Conservation (phyloP, 2,797 vertebrate genomes). For the Phyllotis vaccarum region DNA sequence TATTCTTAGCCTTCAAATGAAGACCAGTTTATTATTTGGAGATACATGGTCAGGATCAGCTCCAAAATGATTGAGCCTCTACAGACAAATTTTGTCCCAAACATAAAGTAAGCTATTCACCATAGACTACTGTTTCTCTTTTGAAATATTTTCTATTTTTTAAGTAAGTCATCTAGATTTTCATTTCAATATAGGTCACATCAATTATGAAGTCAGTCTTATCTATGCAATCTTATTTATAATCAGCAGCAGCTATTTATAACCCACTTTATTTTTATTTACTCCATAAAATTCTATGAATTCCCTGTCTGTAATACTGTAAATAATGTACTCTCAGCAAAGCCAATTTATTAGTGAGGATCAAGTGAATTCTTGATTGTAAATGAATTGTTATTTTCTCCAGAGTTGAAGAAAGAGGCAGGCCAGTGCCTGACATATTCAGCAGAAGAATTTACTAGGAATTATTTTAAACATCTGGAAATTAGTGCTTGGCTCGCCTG, state of each 20-base stretch:
- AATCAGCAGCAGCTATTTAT: background rate
- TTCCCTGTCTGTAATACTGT: background rate
- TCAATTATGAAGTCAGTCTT: background rate
- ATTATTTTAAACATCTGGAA: conserved; percentile 30
- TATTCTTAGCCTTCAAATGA: background rate
- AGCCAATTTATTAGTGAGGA: background rate
- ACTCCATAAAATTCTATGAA: background rate
- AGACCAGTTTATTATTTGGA: background rate
- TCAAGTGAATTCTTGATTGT: background rate
- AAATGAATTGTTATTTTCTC: conserved; percentile 6
- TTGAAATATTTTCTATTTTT: conserved; percentile 18
- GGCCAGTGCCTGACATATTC: background rate
- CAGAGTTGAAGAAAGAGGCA: background rate
- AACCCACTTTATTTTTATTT: conserved; percentile 11
- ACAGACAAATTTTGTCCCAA: too few species aligned
- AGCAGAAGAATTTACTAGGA: background rate
- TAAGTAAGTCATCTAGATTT: background rate
- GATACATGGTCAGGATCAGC: background rate
- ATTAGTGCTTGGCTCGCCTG: background rate
- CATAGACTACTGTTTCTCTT: background rate
- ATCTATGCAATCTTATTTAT: background rate
- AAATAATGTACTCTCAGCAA: conserved; percentile 2
- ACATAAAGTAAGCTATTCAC: background rate
- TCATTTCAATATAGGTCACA: background rate
- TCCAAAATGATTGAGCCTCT: background rate